Percentiles rank a stretch among this genome's conserved stretches.
Conservation (phyloP, 2,888 invertebrate genomes). For the Elmis aenea region DNA sequence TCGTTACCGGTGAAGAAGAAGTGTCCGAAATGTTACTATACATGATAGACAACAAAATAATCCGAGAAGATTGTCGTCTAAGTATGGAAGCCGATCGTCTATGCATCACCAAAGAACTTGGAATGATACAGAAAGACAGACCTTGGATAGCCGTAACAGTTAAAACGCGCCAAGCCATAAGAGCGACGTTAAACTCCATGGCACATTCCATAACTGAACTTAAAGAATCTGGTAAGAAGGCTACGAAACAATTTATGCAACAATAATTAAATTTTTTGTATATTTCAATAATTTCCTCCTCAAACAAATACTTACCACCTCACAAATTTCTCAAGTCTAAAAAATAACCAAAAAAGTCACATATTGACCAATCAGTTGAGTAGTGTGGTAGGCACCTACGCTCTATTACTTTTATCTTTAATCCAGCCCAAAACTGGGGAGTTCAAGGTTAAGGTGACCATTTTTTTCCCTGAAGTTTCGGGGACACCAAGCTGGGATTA, state of each 20-base stretch:
- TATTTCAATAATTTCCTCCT: constrained; percentile 1
- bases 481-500: no score
- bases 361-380: no score
- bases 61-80: constrained; percentile 26
- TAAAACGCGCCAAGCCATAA: constrained; percentile 59
- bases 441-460: no score
- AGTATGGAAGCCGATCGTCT: constrained; percentile 38
- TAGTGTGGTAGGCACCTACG: no score
- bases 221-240: constrained; percentile 51
- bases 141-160: constrained; percentile 61
- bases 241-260: no score
- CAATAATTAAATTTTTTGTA: background rate
- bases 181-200: constrained; percentile 56
- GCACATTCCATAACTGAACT: constrained; percentile 52
- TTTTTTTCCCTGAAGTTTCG: no score
- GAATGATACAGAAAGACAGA: constrained; percentile 53
- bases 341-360: no score
- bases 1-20: constrained; percentile 58
- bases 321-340: no score
- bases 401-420: no score
- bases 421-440: no score
- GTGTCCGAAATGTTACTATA: constrained; percentile 53
- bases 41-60: constrained; percentile 42
- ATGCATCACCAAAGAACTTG: constrained; percentile 49
- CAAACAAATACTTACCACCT: background rate